A percentile compares a stretch with the other conserved stretches of the same genome.
Evolutionary conservation across 2,888 invertebrate species (phyloP).

Genomic region (Heliconius sara): DNA sequence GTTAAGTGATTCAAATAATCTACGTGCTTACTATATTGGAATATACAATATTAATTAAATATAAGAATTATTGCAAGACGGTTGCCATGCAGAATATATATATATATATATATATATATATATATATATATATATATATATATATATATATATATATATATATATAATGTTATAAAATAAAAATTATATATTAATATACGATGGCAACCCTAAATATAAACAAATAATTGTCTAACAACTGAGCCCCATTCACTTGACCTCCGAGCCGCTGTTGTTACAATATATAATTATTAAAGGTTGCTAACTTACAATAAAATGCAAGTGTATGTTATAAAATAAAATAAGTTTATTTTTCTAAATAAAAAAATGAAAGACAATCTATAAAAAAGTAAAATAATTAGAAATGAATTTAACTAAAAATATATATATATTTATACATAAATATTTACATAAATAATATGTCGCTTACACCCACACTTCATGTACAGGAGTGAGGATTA

Average conservation of each 20-base stretch:
- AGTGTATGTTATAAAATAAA: neutral
- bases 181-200: neutral
- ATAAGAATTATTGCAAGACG: neutral
- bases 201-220: neutral
- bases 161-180: neutral
- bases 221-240: slow-evolving; percentile 14
- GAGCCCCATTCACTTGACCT: slow-evolving; percentile 11
- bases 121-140: too few relatives aligned
- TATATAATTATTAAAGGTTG: neutral
- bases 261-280: neutral
- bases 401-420: too few relatives aligned
- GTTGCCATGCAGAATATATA: neutral
- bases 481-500: too few relatives aligned
- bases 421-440: too few relatives aligned
- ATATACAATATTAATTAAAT: neutral
- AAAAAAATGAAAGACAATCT: too few relatives aligned
- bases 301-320: neutral
- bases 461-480: too few relatives aligned
- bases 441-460: too few relatives aligned
- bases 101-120: too few relatives aligned
- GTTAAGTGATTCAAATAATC: neutral
- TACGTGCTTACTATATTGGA: slow-evolving; percentile 7
- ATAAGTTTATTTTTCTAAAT: too few relatives aligned
- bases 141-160: too few relatives aligned
- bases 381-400: too few relatives aligned